Evolutionary conservation across 2,797 vertebrate species (phyloP).

Genomic region (Triplophysa yarkandensis): DNA sequence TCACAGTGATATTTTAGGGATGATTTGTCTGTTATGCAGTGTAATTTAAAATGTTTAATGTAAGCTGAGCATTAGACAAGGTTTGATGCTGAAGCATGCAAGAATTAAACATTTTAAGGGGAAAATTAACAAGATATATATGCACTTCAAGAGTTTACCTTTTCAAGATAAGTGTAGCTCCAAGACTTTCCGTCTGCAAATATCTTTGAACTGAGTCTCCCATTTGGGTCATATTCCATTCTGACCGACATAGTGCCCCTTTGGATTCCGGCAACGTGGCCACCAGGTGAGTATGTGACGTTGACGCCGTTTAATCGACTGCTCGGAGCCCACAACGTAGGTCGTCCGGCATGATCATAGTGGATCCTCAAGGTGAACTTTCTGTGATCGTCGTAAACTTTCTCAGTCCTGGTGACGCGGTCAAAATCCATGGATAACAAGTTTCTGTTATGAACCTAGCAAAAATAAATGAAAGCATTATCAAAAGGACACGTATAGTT

Average conservation of each 20-base stretch:
- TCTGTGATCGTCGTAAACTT: conserved; percentile 98
- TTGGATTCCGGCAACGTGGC: conserved; percentile 93
- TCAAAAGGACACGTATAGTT: background rate
- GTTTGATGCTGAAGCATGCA: conserved; percentile 64
- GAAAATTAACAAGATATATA: conserved; percentile 53
- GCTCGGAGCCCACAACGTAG: conserved; percentile 97
- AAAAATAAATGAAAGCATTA: conserved; percentile 11
- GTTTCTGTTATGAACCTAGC: conserved; percentile 96
- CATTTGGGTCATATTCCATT: conserved; percentile 95
- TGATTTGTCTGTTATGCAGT: conserved; percentile 64
- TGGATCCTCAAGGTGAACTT: conserved; percentile 97
- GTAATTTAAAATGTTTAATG: conserved; percentile 61
- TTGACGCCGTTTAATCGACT: conserved; percentile 95
- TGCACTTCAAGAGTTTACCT: conserved; percentile 83
- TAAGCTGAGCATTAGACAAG: conserved; percentile 62
- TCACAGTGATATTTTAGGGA: conserved; percentile 67
- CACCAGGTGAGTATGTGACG: conserved; percentile 91
- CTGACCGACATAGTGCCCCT: conserved; percentile 97
- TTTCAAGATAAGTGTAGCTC: conserved; percentile 98
- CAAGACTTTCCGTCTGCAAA: conserved; percentile 98
- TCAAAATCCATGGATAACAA: conserved; percentile 95
- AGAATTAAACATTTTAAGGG: conserved; percentile 56
- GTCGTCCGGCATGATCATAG: conserved; percentile 91
- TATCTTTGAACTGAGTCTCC: conserved; percentile 90
- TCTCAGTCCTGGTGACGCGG: conserved; percentile 96